Base-by-base conservation (phyloP, 2,113 vertebrate genomes). In the Tamias sibiricus region DNA sequence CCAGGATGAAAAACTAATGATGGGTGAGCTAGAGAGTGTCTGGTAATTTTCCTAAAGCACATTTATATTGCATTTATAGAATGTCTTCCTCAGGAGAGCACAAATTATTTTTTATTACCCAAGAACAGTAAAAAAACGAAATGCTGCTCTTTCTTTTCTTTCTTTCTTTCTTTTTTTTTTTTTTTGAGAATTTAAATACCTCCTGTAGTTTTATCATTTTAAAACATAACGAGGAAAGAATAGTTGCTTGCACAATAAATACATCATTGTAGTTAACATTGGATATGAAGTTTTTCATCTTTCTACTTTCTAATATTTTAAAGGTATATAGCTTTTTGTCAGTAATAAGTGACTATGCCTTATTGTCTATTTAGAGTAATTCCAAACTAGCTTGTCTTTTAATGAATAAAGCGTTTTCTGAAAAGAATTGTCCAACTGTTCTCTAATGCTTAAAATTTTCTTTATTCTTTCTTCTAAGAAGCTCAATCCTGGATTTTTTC, bases 71-170 rank as follows among this genome's bases (percentile, higher is more conserved):
- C 37, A n/a, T 64, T 85, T 85, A 35, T 74, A 69, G 44, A 75
- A 47, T 71, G 44, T 64, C 79, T 91, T 95, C 83, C 77, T 91
- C 57, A 75, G 54, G 87, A 95, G 82, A 87, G 6, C 69, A 91
- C 77, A 93, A 64, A 80, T 95, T 89, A 95, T 69, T 89, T 96
- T 97, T 95, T 97, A 83, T 93, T 95, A 90, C 80, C 26, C 32
- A 97, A 83, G 68, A 93, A 71, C 37, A 81, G 0, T 72, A 77
- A 91, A 86, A 75, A 90, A 88, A 90, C 82, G 47, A 95, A 87
- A 17, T 68, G 22, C 20, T 93, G 8, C 40, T 77, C 9, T 87
- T 54, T 85, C 17, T 62, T 44, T 28, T 75, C 66, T 90, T 47
- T 77, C 11, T 87, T 54, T 85, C 16, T 62, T 42, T 26, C 64